Evolutionary conservation across 2,113 vertebrate species (phyloP), one percentile per base, ranked within the genome.

Genomic region (Peromyscus maniculatus): DNA sequence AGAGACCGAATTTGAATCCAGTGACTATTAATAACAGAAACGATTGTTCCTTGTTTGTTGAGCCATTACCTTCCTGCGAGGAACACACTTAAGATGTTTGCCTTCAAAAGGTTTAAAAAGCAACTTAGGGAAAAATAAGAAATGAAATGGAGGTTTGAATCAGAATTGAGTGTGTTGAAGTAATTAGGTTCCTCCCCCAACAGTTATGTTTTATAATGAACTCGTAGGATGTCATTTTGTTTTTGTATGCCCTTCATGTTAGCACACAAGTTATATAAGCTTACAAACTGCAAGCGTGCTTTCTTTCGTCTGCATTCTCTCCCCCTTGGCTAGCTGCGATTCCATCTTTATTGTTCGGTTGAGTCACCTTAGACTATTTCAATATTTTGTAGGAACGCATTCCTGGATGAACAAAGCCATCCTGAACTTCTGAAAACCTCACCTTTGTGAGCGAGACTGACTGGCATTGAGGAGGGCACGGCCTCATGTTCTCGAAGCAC

Each of bases 401-500:
- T 57, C 57, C n/a, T 93, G 26, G 21, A 13, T 84, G 78, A 97
- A 64, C 9, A 11, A 55, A 59, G 62, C 74, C 91, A 52, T 89
- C 46, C 77, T 72, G 91, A 83, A 83, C 82, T 33, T 83, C 67
- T 74, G 57, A 77, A 91, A 92, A 96, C 71, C 55, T 95, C 69
- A 89, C 69, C 91, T 90, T 79, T 62, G n/a, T 86, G 93, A 96
- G 84, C 87, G 66, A 91, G 90, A 46, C 87, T 95, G 93, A 10
- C 97, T 80, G 96, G 98, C 98, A 96, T 7, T 7, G 8, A 43
- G 16, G 79, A 36, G 24, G 11, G 0, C 78, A 57, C 89, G 66
- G 83, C 92, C 97, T 98, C 97, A 96, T 93, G 97, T 10, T 0
- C 80, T 87, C 89, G 69, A 87, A 28, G 97, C 95, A 91, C 97